A percentile compares a stretch with the other conserved stretches of the same genome.
Conservation (phyloP, 1,140 invertebrate species). For the Drosophila auraria region DNA sequence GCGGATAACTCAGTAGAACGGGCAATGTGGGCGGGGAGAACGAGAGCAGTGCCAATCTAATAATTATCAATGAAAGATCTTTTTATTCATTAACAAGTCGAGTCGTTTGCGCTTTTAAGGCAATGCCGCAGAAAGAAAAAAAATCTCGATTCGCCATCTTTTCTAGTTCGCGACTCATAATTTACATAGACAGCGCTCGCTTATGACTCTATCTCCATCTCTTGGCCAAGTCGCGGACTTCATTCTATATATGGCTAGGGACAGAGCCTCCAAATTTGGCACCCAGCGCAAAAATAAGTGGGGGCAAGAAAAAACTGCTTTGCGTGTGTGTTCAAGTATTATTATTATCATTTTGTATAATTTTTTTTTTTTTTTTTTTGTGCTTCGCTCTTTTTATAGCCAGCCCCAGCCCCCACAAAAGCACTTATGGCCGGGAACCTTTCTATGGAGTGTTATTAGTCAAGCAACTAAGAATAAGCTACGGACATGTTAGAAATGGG, state of each 20-base stretch:
- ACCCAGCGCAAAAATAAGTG: slow-evolving; percentile 45
- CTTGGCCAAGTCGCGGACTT: slow-evolving; percentile 38
- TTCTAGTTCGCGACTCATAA: slow-evolving; percentile 65
- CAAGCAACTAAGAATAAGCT: slow-evolving; percentile 38
- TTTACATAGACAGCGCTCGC: slow-evolving; percentile 61
- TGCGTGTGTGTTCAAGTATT: slow-evolving; percentile 62
- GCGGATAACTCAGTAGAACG: slow-evolving; percentile 13
- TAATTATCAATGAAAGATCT: slow-evolving; percentile 82
- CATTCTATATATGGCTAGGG: slow-evolving; percentile 57
- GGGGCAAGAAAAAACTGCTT: slow-evolving; percentile 31
- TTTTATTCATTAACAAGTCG: slow-evolving; percentile 79
- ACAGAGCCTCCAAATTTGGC: slow-evolving; percentile 71
- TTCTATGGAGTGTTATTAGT: slow-evolving; percentile 44
- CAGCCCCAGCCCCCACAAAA: slow-evolving; percentile 52
- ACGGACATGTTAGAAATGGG: slow-evolving; percentile 26
- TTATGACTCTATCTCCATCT: slow-evolving; percentile 71
- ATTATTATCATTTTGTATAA: slow-evolving; percentile 61
- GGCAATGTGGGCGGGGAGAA: slow-evolving; percentile 34
- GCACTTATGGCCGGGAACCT: slow-evolving; percentile 30
- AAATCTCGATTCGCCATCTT: slow-evolving; percentile 35
- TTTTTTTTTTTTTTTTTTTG: slow-evolving; percentile 16
- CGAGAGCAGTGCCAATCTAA: slow-evolving; percentile 63
- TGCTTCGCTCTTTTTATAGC: slow-evolving; percentile 41
- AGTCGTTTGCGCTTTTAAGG: slow-evolving; percentile 66
- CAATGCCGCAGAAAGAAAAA: slow-evolving; percentile 34